These are phyloP conservation scores for Hormaphis cornu DNA, from an alignment of 1,140 invertebrate species.

Conservation along the genomic window DNA sequence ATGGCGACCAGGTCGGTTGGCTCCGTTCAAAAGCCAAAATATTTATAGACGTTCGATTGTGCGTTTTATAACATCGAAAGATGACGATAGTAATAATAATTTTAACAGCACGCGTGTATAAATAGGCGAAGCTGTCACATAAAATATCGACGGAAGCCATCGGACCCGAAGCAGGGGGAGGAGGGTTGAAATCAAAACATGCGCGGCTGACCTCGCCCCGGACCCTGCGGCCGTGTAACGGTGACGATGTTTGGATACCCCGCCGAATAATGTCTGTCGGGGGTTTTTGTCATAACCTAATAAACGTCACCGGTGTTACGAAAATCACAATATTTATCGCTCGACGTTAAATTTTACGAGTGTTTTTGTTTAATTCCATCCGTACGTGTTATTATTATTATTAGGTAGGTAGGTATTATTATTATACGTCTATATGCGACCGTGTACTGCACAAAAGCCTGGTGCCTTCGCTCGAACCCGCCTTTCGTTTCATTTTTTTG, in stretches of 20 bases:
- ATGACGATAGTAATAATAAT: too few species aligned
- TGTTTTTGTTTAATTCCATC: conserved; percentile 11
- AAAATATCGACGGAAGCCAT: not conserved
- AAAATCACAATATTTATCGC: conserved; percentile 30
- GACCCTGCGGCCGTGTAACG: conserved; percentile 8
- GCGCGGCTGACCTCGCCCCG: not conserved
- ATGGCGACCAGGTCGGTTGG: too few species aligned
- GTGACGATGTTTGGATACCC: not conserved
- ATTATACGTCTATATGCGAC: not conserved
- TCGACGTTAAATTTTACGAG: conserved; percentile 30
- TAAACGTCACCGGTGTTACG: conserved; percentile 20
- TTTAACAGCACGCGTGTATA: too few species aligned
- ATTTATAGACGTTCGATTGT: conserved; percentile 24
- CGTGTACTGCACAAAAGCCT: not conserved
- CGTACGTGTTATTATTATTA: conserved; percentile 8
- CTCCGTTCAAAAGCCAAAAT: conserved; percentile 16
- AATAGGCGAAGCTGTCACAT: not conserved
- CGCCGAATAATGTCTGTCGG: not conserved
- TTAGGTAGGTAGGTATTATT: too few species aligned
- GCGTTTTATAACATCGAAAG: too few species aligned
- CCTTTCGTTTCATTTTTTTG: not conserved
- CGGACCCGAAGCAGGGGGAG: not conserved
- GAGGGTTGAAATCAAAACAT: not conserved
- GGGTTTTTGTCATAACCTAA: not conserved
- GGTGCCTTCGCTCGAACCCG: not conserved